Base-by-base conservation (phyloP, 64 coral and sea anemone species). In the Pocillopora verrucosa region DNA sequence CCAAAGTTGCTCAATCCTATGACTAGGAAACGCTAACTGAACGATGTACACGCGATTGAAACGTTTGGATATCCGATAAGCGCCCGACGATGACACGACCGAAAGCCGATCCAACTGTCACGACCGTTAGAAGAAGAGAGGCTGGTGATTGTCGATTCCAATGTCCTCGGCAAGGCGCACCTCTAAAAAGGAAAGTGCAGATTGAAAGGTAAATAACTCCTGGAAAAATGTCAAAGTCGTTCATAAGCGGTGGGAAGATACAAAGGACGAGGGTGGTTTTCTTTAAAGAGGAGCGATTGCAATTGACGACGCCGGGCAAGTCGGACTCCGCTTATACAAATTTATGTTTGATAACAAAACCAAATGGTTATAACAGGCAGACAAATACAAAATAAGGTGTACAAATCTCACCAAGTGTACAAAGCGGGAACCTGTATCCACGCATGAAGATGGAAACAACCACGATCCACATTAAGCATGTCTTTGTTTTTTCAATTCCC, bases 151-250 rank as follows among this genome's bases (percentile, higher is more conserved):
- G 79, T 74, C 87, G 12, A 92, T 83, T 41, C 94, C 94, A 64
- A 96, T 45, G 51, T 96, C 94, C 70, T 96, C 91, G 1, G 89
- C 94, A 11, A 93, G 84, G 75, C 88, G 88, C 56, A 96, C 88
- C 94, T 96, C 22, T 86, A 76, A 70, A 20, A 41, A 75, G 17
- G 14, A 72, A 83, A 60, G 4, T 17, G 67, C 0, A 56, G 74
- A 11, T 14, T 17, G 64, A 4, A 20, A n/a, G 17, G 17, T 16
- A 9, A 20, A 67, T 20, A 67, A 20, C 9, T 67, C 22, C 15
- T 20, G 3, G n/a, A 16, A 67, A 51, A 4, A 0, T 51, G 0
- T 51, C 7, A 51, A 51, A 51, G 41, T 7, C 3, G 41, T 51
- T 51, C 41, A 51, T 51, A 51, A 51, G 0, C 7, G 41, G 41